Percentiles rank a stretch among this genome's conserved stretches.
phyloP scores from a whole-genome alignment of 2,797 vertebrate species.

The Acanthiza pusilla region DNA sequence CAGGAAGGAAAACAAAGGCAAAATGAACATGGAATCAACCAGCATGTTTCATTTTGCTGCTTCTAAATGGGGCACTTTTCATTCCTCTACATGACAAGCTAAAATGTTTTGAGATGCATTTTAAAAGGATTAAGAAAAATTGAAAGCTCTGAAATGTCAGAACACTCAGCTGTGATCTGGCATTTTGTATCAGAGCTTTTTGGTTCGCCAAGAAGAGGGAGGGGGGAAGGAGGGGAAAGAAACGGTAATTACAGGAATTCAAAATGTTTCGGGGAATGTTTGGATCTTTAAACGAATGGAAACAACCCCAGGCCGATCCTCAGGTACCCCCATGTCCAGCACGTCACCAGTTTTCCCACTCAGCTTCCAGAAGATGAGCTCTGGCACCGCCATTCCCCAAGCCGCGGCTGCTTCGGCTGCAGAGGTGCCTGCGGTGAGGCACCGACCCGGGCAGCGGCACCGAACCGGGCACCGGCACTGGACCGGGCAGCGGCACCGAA shows the following conservation, averaged over 20 bases:
- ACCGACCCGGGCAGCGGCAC: no score
- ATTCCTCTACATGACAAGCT: neutral
- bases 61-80: neutral
- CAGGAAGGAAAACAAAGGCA: neutral
- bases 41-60: neutral
- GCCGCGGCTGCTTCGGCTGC: no score
- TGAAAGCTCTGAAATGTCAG: neutral
- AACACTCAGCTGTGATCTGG: neutral
- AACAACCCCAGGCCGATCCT: neutral
- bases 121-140: neutral
- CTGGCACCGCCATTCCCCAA: neutral
- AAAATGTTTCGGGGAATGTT: neutral
- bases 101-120: neutral
- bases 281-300: neutral
- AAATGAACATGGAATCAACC: neutral
- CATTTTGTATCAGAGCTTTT: neutral
- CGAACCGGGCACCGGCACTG: neutral
- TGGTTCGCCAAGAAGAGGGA: accelerated
- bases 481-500: no score
- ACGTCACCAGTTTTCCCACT: neutral
- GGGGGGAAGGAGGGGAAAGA: accelerated
- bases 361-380: neutral
- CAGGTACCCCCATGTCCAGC: neutral
- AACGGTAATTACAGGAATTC: neutral
- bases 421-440: neutral